Conservation (phyloP, 2,888 invertebrate species). For the Tenthredo mesomela region DNA sequence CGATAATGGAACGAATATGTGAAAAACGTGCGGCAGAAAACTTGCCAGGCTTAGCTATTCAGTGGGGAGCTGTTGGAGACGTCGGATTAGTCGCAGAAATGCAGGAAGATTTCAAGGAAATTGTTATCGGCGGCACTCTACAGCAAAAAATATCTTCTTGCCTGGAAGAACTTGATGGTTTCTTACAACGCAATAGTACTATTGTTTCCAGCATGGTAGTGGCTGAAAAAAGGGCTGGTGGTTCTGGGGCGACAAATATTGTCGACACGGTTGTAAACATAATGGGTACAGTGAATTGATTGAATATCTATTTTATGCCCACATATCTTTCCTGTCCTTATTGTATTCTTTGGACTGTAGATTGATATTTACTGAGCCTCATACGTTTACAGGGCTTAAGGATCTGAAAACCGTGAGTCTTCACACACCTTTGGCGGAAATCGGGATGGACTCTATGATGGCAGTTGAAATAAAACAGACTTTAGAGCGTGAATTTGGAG, state of each 20-base stretch:
- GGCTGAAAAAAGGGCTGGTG: constrained; percentile 87
- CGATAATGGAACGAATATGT: constrained; percentile 88
- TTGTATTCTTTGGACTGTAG: background rate
- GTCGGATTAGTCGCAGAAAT: constrained; percentile 90
- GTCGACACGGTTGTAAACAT: constrained; percentile 87
- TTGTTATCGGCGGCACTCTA: constrained; percentile 89
- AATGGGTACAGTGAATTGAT: constrained; percentile 70
- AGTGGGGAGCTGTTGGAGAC: constrained; percentile 85
- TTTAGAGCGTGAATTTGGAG: constrained; percentile 92
- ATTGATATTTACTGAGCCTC: background rate
- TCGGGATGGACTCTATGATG: constrained; percentile 99
- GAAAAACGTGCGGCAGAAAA: constrained; percentile 67
- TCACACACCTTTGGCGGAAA: constrained; percentile 89
- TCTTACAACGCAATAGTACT: constrained; percentile 83
- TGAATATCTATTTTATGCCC: background rate
- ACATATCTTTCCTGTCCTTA: background rate
- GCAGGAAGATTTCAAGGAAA: constrained; percentile 85
- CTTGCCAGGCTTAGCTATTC: constrained; percentile 81
- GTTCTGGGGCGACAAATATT: constrained; percentile 83
- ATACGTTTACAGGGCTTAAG: constrained; percentile 69
- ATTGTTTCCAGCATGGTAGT: constrained; percentile 92
- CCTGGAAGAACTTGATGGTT: constrained; percentile 85
- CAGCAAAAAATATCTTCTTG: constrained; percentile 93
- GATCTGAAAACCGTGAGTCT: constrained; percentile 84
- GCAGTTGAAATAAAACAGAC: constrained; percentile 97